Evolutionary conservation across 2,888 invertebrate species (phyloP).

Genomic region (Spisula subtruncata): DNA sequence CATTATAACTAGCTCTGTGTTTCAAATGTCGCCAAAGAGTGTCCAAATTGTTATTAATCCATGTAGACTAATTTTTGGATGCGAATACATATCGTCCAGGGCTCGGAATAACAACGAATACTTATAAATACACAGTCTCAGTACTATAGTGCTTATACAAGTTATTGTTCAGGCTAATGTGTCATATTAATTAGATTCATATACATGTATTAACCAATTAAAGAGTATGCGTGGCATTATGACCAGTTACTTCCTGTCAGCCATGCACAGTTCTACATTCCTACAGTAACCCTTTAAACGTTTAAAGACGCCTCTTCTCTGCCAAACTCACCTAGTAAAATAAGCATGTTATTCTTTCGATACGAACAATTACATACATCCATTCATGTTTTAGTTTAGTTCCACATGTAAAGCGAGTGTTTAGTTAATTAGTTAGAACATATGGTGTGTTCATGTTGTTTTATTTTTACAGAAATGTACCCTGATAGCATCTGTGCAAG

Average conservation of each 20-base stretch:
- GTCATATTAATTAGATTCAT: too few relatives aligned
- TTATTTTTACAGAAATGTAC: too few relatives aligned
- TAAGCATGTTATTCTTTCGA: not conserved
- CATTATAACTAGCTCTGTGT: too few relatives aligned
- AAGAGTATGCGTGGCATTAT: not conserved
- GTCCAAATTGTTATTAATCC: too few relatives aligned
- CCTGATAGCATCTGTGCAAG: not conserved
- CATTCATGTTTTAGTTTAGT: not conserved
- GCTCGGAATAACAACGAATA: too few relatives aligned
- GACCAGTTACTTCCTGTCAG: not conserved
- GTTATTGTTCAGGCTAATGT: too few relatives aligned
- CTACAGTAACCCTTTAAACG: not conserved
- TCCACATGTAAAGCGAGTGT: not conserved
- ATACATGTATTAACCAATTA: too few relatives aligned
- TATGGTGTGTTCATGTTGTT: conserved; percentile 17
- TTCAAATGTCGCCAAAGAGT: too few relatives aligned
- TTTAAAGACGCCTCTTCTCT: not conserved
- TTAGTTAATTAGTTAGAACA: conserved; percentile 4
- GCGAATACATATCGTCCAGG: too few relatives aligned
- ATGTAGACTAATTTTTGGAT: too few relatives aligned
- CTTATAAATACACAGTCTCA: too few relatives aligned
- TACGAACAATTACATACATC: not conserved
- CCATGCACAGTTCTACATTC: not conserved
- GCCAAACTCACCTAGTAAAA: not conserved
- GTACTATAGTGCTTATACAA: too few relatives aligned